These are phyloP conservation scores for Petrocephalus sullivani DNA, from an alignment of 2,797 vertebrate species.

Conservation along the genomic window DNA sequence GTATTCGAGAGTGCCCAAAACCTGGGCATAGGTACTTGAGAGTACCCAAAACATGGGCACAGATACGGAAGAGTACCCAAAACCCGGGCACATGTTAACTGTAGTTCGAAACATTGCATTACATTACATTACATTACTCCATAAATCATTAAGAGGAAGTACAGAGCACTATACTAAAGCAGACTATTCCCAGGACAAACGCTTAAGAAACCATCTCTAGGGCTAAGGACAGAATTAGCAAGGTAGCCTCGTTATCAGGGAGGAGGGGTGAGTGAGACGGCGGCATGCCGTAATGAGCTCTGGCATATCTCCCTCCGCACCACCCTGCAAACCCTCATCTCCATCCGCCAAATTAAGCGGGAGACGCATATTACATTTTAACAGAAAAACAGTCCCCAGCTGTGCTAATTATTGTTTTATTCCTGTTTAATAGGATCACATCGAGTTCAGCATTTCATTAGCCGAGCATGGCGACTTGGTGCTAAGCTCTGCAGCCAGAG, in stretches of 20 bases:
- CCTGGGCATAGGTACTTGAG: not conserved
- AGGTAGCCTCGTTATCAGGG: conserved; percentile 47
- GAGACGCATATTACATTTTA: conserved; percentile 13
- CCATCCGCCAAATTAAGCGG: not conserved
- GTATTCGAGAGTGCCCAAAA: not conserved
- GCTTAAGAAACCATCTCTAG: not conserved
- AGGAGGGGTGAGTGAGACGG: conserved; percentile 43
- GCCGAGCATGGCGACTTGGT: not conserved
- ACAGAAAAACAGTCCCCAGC: conserved; percentile 4
- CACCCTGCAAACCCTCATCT: conserved; percentile 43
- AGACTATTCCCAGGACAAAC: not conserved
- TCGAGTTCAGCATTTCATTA: not conserved
- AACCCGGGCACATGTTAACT: not conserved
- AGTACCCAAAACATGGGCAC: not conserved
- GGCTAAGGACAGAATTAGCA: not conserved
- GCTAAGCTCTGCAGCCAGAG: not conserved
- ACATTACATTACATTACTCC: not conserved
- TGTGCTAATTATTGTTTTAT: conserved; percentile 9
- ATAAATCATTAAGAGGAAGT: not conserved
- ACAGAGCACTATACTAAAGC: not conserved
- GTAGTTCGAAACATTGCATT: not conserved
- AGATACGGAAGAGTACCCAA: not conserved
- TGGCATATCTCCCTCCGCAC: conserved; percentile 42
- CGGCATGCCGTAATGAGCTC: conserved; percentile 49
- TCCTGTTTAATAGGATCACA: conserved; percentile 1